These are phyloP conservation scores for Sarcophilus harrisii DNA, from an alignment of 2,797 vertebrate species.

Conservation along the genomic window DNA sequence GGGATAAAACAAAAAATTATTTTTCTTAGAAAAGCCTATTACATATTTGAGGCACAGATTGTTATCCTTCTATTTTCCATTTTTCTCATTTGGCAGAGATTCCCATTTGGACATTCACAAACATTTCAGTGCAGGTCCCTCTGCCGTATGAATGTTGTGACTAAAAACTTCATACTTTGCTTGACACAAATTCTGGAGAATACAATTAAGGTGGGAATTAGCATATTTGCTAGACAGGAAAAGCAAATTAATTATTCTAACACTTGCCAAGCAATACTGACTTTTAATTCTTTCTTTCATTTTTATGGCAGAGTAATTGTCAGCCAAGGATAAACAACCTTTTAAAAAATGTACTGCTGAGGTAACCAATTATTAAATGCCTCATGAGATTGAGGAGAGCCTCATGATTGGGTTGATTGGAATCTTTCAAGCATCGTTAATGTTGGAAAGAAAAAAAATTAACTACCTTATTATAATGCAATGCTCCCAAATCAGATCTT, in stretches of 20 bases:
- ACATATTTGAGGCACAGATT: neutral
- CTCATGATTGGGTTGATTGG: slow-evolving; percentile 16
- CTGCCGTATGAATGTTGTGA: slow-evolving; percentile 40
- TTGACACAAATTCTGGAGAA: slow-evolving; percentile 27
- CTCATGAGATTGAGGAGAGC: neutral
- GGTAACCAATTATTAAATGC: slow-evolving; percentile 41
- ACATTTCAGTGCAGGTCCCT: slow-evolving; percentile 27
- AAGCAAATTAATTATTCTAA: slow-evolving; percentile 50
- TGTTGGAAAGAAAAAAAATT: neutral
- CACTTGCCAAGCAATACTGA: slow-evolving; percentile 14
- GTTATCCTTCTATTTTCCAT: neutral
- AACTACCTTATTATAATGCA: neutral
- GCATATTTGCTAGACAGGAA: slow-evolving; percentile 41
- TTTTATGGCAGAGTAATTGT: slow-evolving; percentile 25
- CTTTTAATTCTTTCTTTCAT: slow-evolving; percentile 57
- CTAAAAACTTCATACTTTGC: slow-evolving; percentile 41
- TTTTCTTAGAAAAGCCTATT: slow-evolving; percentile 1
- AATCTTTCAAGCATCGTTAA: slow-evolving; percentile 32
- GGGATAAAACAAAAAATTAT: neutral
- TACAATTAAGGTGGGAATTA: slow-evolving; percentile 64
- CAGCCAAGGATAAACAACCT: slow-evolving; percentile 56
- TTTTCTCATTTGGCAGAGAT: slow-evolving; percentile 30
- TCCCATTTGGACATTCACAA: neutral
- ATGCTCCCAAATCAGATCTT: neutral
- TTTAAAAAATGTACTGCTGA: slow-evolving; percentile 17